A percentile compares a stretch with the other conserved stretches of the same genome.
Conservation (phyloP, 2,888 invertebrate genomes). For the Candidula unifasciata region DNA sequence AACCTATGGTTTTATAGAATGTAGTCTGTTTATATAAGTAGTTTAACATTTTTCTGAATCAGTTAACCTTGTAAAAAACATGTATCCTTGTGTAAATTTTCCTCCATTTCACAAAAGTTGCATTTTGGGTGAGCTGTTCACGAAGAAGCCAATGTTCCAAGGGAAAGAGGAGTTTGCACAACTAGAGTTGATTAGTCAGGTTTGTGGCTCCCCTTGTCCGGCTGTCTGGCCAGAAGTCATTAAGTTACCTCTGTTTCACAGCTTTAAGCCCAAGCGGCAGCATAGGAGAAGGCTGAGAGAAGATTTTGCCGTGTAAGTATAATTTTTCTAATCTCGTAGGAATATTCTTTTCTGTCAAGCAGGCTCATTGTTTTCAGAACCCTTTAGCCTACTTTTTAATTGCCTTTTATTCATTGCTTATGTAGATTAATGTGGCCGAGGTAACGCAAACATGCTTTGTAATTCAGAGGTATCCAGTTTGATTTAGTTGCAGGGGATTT, state of each 20-base stretch:
- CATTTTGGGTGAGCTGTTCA: conserved; percentile 97
- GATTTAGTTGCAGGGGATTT: too few species aligned
- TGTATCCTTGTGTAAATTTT: not conserved
- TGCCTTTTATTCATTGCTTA: too few species aligned
- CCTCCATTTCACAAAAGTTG: conserved; percentile 82
- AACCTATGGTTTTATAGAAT: too few species aligned
- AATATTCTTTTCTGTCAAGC: too few species aligned
- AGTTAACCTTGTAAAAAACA: not conserved
- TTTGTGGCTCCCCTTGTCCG: conserved; percentile 97
- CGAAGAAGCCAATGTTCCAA: conserved; percentile 96
- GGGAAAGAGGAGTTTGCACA: conserved; percentile 95
- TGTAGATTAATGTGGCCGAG: too few species aligned
- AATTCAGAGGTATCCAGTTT: too few species aligned
- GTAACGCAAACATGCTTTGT: too few species aligned
- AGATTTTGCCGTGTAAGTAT: conserved; percentile 87
- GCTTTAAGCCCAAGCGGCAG: conserved; percentile 92
- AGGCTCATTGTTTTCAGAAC: too few species aligned
- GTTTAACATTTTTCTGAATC: too few species aligned
- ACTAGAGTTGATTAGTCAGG: conserved; percentile 92
- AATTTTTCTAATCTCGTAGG: too few species aligned
- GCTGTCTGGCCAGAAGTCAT: conserved; percentile 98
- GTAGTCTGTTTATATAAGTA: too few species aligned
- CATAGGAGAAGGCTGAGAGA: conserved; percentile 93
- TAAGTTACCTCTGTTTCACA: conserved; percentile 93
- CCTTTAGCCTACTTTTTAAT: too few species aligned